Evolutionary conservation across 2,888 invertebrate species (phyloP), one percentile per base, ranked within the genome.

Genomic region (Nemotelus nigrinus): DNA sequence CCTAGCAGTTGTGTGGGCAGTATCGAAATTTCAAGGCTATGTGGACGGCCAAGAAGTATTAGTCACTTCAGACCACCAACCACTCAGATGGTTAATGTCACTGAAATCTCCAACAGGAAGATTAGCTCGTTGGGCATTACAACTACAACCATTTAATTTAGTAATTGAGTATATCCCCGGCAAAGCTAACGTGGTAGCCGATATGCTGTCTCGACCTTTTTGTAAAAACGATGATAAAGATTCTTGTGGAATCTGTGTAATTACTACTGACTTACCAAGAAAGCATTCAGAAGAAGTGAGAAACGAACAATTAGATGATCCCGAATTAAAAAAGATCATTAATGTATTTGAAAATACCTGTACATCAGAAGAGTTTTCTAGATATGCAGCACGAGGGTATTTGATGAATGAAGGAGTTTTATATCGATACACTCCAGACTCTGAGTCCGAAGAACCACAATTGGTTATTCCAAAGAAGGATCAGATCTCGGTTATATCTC

Each of bases 201-300:
- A 88, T 79, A 81, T 83, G 0, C 79, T 88, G 3, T 85, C 84
- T 0, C 77, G 86, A 55, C 82, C 83, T 25, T 43, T 43, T 3
- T 63, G 7, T 3, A 63, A 43, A 63, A 3, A 2, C 8, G 63
- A 63, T 2, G 8, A 3, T 2, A 10, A 2, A 3, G 45, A 65
- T 2, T n/a, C 1, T 5, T 72, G 71, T n/a, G 60, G 44, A 74
- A 5, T 58, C n/a, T 74, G 58, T 6, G 47, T n/a, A 39, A 25
- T 74, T 5, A 47, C 57, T 8, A 45, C 60, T 45, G 74, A 74
- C 48, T 57, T 75, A 8, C 63, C 63, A 63, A 41, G 41, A 43
- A 44, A 45, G 25, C 50, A 63, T 43, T 3, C 53, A 25, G 67
- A 43, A 25, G 64, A 64, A 64, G 43, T 64, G 3, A 8, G 64